Evolutionary conservation across 1,140 invertebrate genomes (phyloP), one percentile per base, ranked within the genome.

Genomic region (Sipha flava): DNA sequence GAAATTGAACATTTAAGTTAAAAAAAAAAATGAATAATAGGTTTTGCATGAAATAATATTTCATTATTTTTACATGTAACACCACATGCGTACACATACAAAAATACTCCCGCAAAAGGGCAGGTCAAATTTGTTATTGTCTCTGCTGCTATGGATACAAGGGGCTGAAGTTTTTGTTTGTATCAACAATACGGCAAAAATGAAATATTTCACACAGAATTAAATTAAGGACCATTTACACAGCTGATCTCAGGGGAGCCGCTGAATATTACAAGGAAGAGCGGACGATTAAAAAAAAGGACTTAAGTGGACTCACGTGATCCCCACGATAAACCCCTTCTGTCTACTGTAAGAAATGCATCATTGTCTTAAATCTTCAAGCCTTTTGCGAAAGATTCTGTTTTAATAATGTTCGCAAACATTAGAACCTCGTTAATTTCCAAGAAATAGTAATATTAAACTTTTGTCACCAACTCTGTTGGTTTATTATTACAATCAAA

Each of bases 221-320:
- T 70, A 70, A 29, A 70, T 47, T 77, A 59, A 77, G 16, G 10
- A 37, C 49, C 31, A 23, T 77, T 59, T 40, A 59, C n/a, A 57
- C 52, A 77, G 49, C 45, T 75, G 72, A 75, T 75, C 66, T 29
- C 40, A 0, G 16, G 66, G 40, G 66, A 68, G n/a, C n/a, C 7
- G 37, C 21, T 7, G 5, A 66, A 43, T 7, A 14, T 66, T 57
- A 59, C n/a, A 31, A 34, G 23, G 54, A 18, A 16, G 49, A 57
- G 52, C 0, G 16, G 52, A 77, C 73, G 59, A 77, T 77, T 77
- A 75, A 77, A 75, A 73, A 77, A 75, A 16, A 54, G 26, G 47
- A 54, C 70, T 52, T 54, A 29, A 77, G 52, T 40, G 49, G 49
- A 23, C 45, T 75, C 16, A 29, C 49, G 49, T 75, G 23, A 34